Conservation (phyloP, 2,113 vertebrate genomes). For the Oophaga pumilio region DNA sequence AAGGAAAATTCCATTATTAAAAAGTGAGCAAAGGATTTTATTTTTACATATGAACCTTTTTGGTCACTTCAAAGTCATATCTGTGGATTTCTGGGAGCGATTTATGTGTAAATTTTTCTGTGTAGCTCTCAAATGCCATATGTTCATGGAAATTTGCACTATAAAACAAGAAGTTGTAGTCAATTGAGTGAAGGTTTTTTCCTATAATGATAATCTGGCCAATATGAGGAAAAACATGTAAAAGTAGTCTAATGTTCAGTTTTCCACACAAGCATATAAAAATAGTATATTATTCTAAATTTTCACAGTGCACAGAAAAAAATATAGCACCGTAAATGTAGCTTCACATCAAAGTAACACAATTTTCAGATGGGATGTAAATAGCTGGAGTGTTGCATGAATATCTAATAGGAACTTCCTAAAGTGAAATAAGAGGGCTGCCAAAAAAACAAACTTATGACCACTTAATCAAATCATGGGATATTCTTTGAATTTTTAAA, state of each 20-base stretch:
- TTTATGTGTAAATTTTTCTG: slow-evolving; percentile 8
- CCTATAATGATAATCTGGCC: not conserved
- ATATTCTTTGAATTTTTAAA: too few relatives aligned
- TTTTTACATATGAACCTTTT: not conserved
- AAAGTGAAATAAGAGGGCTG: too few relatives aligned
- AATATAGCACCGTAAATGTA: not conserved
- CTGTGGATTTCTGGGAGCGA: not conserved
- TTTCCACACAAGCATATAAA: not conserved
- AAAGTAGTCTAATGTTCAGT: not conserved
- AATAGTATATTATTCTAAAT: not conserved
- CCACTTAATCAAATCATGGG: too few relatives aligned
- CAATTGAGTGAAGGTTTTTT: not conserved
- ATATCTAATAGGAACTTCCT: too few relatives aligned
- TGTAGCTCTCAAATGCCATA: not conserved
- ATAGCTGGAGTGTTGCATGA: too few relatives aligned
- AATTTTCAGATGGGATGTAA: too few relatives aligned
- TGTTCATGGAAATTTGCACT: not conserved
- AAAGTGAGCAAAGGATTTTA: not conserved
- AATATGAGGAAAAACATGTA: not conserved
- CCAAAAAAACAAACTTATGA: too few relatives aligned
- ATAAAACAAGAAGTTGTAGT: not conserved
- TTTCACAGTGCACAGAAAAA: not conserved
- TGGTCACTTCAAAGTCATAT: slow-evolving; percentile 20
- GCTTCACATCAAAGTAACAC: too few relatives aligned
- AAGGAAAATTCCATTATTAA: not conserved